phyloP scores from a whole-genome alignment of 2,888 invertebrate species.

The Willowsia nigromaculata region DNA sequence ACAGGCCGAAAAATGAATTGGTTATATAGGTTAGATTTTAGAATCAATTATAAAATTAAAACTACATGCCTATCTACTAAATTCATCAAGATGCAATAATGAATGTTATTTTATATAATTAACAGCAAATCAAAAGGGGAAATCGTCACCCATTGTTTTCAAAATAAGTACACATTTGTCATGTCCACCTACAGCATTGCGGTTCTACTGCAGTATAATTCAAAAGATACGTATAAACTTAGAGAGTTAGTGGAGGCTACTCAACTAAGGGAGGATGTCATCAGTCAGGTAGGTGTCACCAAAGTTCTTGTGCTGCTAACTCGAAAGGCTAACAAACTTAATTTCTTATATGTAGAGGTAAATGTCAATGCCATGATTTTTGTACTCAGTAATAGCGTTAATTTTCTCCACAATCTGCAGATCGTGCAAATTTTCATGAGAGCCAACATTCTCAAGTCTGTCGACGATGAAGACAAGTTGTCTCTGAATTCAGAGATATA shows the following conservation, averaged over 20 bases:
- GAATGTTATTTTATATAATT: too few relatives aligned
- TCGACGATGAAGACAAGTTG: constrained; percentile 88
- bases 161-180: constrained; percentile 86
- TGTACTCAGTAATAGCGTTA: too few relatives aligned
- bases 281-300: constrained; percentile 84
- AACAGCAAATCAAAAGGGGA: constrained; percentile 68
- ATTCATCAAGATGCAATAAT: too few relatives aligned
- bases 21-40: too few relatives aligned
- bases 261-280: constrained; percentile 91
- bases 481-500: constrained; percentile 87
- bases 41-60: too few relatives aligned
- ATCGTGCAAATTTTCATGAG: constrained; percentile 96
- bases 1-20: constrained; percentile 71
- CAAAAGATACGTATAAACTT: constrained; percentile 91
- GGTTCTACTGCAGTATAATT: constrained; percentile 96
- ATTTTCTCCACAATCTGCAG: constrained; percentile 84
- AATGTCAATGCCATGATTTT: too few relatives aligned
- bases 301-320: too few relatives aligned
- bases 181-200: constrained; percentile 99
- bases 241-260: constrained; percentile 93
- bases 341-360: background rate
- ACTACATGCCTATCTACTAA: too few relatives aligned
- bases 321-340: background rate
- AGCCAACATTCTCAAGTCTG: constrained; percentile 88
- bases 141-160: constrained; percentile 49